Evolutionary conservation across 2,113 vertebrate genomes (phyloP), one percentile per base, ranked within the genome.

Genomic region (Casuarius casuarius): DNA sequence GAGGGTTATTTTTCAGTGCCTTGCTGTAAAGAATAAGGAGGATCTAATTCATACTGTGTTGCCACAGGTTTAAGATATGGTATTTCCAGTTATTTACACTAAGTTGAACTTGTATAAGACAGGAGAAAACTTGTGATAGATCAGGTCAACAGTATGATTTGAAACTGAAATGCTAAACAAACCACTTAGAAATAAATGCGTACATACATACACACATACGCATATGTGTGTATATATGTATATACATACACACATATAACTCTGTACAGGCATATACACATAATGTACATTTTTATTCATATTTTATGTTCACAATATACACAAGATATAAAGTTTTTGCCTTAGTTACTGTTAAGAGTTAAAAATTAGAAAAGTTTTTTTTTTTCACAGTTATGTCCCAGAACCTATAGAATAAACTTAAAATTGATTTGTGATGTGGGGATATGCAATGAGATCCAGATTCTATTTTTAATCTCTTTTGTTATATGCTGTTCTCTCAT

Each of bases 371-470:
- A 94, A 72, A 21, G 5, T 42, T 80, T 49, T 7, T 3, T 46
- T 92, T 65, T 79, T 54, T 35, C 21, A 35, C 35, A 65, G 38
- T 75, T 87, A 58, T 14, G 4, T 52, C 65, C 12, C 20, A 94
- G 35, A 91, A 80, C 10, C 20, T 88, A 62, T 33, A 46, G 23
- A 76, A 91, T 87, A 62, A 42, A 8, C n/a, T 93, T 79, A 59
- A 91, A 94, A 83, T 48, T 95, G 12, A 91, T 91, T 90, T 93
- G 52, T 87, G 44, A 67, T 89, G 52, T 73, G 61, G 65, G 88
- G 90, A 93, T 74, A 66, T 59, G 26, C 77, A 92, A 93, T 91
- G n/a, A 87, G 40, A 95, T 80, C n/a, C 59, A 2, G 6, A 89
- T 77, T 82, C 7, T 65, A 48, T 62, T 88, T 94, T 88, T 66